Evolutionary conservation across 2,797 vertebrate species (phyloP).

Genomic region (Spinus olivaceus): DNA sequence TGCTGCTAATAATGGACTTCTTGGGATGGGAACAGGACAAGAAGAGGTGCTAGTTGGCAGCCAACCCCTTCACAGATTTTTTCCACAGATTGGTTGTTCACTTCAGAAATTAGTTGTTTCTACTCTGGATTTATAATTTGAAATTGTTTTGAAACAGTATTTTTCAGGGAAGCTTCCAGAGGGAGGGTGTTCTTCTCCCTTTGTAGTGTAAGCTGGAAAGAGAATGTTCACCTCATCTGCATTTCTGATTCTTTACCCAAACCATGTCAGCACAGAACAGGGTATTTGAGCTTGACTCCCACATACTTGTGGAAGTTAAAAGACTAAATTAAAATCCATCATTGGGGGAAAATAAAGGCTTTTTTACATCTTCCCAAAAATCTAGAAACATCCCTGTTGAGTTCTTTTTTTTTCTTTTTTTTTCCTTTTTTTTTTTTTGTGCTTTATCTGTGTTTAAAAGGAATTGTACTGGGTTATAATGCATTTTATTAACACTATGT

Average conservation of each 20-base stretch:
- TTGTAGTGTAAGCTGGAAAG: constrained; percentile 61
- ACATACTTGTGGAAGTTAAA: constrained; percentile 63
- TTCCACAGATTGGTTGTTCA: constrained; percentile 25
- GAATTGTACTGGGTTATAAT: constrained; percentile 74
- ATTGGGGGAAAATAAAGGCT: constrained; percentile 48
- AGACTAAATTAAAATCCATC: constrained; percentile 60
- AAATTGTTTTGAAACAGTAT: constrained; percentile 55
- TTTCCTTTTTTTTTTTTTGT: constrained; percentile 18
- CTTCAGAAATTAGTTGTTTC: constrained; percentile 36
- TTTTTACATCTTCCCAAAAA: constrained; percentile 60
- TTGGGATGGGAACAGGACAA: constrained; percentile 22
- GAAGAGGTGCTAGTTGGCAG: constrained; percentile 54
- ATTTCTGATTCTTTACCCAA: constrained; percentile 58
- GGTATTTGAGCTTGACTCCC: constrained; percentile 68
- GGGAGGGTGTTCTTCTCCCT: neutral
- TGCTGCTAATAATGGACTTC: constrained; percentile 50
- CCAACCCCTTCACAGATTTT: constrained; percentile 37
- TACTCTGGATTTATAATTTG: constrained; percentile 54
- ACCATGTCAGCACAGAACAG: constrained; percentile 75
- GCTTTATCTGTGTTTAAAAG: constrained; percentile 71
- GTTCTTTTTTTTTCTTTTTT: neutral
- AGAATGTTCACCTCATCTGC: constrained; percentile 55
- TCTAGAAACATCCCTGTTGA: constrained; percentile 68
- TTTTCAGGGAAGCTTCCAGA: constrained; percentile 75
- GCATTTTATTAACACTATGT: constrained; percentile 84